These are phyloP conservation scores for Cheilosia pagana DNA, from an alignment of 2,888 invertebrate genomes.

Conservation along the genomic window DNA sequence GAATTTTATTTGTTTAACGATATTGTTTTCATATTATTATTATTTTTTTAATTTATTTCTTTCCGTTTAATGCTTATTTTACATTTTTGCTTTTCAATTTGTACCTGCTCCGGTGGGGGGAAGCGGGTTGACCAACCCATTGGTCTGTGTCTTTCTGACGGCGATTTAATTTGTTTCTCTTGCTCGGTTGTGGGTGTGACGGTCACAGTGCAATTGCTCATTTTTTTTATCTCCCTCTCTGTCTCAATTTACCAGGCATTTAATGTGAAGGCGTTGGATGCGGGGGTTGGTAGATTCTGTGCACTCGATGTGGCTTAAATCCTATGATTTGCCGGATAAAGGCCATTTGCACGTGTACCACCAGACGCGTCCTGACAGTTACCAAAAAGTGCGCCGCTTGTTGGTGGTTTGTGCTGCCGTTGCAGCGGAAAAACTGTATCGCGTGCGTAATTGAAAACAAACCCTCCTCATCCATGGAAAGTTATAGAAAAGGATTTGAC, in stretches of 20 bases:
- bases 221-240: slow-evolving; percentile 12
- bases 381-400: slow-evolving; percentile 65
- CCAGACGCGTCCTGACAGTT: slow-evolving; percentile 60
- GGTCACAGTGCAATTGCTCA: slow-evolving; percentile 54
- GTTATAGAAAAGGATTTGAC: slow-evolving; percentile 66
- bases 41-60: slow-evolving; percentile 21
- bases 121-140: neutral
- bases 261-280: slow-evolving; percentile 31
- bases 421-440: slow-evolving; percentile 50
- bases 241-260: slow-evolving; percentile 47
- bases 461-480: slow-evolving; percentile 36
- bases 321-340: slow-evolving; percentile 66
- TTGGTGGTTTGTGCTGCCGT: slow-evolving; percentile 51
- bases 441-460: slow-evolving; percentile 75
- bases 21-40: neutral
- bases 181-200: slow-evolving; percentile 35
- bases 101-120: slow-evolving; percentile 25
- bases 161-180: slow-evolving; percentile 69
- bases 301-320: slow-evolving; percentile 40
- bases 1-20: slow-evolving; percentile 14
- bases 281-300: neutral
- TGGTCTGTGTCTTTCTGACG: slow-evolving; percentile 38
- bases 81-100: slow-evolving; percentile 48
- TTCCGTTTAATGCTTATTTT: slow-evolving; percentile 43
- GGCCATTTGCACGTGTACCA: slow-evolving; percentile 68